Evolutionary conservation across 2,888 invertebrate genomes (phyloP).

Genomic region (Abscondita cerata): DNA sequence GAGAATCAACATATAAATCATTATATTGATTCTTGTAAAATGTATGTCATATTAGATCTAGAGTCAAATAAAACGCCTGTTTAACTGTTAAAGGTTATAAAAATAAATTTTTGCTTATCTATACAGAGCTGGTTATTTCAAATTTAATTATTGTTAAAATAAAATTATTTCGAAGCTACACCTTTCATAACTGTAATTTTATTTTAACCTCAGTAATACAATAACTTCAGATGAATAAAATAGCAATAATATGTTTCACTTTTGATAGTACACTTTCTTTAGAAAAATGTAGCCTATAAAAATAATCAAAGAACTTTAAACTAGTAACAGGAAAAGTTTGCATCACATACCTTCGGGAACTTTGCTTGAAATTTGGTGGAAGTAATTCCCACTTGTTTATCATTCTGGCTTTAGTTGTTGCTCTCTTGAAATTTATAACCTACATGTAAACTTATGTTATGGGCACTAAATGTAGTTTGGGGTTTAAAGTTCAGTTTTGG

Average conservation of each 20-base stretch:
- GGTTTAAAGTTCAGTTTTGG: neutral
- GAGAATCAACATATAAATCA: slow-evolving; percentile 37
- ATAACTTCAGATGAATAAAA: too few species aligned
- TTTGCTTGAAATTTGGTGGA: slow-evolving; percentile 7
- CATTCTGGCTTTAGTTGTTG: slow-evolving; percentile 6
- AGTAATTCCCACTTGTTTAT: slow-evolving; percentile 10
- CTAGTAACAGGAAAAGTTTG: slow-evolving; percentile 9
- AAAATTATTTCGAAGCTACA: too few species aligned
- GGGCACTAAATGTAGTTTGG: neutral
- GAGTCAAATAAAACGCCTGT: too few species aligned
- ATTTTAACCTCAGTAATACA: too few species aligned
- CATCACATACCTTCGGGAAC: neutral
- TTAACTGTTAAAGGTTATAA: too few species aligned
- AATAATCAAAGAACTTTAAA: slow-evolving; percentile 8
- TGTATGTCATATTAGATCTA: slow-evolving; percentile 19
- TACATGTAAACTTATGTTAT: neutral
- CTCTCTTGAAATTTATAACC: slow-evolving; percentile 3
- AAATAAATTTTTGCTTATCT: too few species aligned
- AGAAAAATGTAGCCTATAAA: slow-evolving; percentile 3
- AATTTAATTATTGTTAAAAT: too few species aligned
- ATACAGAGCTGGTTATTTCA: too few species aligned
- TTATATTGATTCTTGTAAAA: slow-evolving; percentile 34
- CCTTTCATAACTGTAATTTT: too few species aligned
- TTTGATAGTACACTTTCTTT: too few species aligned
- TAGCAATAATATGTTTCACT: too few species aligned